Percentiles rank a stretch among this genome's conserved stretches.
These are phyloP conservation scores for Phalloptychus januarius DNA, from an alignment of 2,797 vertebrate genomes.

Conservation along the genomic window DNA sequence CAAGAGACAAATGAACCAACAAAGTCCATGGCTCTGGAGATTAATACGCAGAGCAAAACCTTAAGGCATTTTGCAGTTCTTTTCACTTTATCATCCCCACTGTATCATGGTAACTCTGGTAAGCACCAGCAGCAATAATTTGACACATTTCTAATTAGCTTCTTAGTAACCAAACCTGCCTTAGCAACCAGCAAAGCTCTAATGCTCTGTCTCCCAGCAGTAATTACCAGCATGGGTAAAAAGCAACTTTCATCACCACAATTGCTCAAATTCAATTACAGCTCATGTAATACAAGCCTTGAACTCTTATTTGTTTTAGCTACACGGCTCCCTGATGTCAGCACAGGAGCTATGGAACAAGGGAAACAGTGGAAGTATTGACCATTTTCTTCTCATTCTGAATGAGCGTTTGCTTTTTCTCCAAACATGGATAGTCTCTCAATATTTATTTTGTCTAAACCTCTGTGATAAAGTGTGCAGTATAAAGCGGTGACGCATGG, in stretches of 20 bases:
- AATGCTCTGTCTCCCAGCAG: neutral
- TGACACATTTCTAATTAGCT: slow-evolving; percentile 33
- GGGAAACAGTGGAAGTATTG: neutral
- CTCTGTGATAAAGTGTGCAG: neutral
- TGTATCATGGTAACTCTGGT: neutral
- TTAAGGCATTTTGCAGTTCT: slow-evolving; percentile 5
- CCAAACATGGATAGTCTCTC: slow-evolving; percentile 3
- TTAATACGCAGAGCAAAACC: neutral
- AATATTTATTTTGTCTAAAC: neutral
- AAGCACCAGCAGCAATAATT: slow-evolving; percentile 11
- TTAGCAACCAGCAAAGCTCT: slow-evolving; percentile 30
- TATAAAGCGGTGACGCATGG: slow-evolving; percentile 4
- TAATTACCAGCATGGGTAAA: slow-evolving; percentile 28
- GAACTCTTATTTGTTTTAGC: slow-evolving; percentile 21
- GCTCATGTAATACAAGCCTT: slow-evolving; percentile 32
- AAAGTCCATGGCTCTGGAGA: neutral
- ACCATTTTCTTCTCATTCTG: neutral
- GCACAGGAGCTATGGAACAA: slow-evolving; percentile 9
- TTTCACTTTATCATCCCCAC: neutral
- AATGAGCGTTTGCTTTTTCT: slow-evolving; percentile 5
- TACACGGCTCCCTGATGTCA: slow-evolving; percentile 17
- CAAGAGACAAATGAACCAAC: neutral
- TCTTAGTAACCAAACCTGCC: slow-evolving; percentile 38
- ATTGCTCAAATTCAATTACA: slow-evolving; percentile 35
- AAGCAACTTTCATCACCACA: slow-evolving; percentile 26